Evolutionary conservation across 2,797 vertebrate species (phyloP), one percentile per base, ranked within the genome.

Genomic region (Spinus olivaceus): DNA sequence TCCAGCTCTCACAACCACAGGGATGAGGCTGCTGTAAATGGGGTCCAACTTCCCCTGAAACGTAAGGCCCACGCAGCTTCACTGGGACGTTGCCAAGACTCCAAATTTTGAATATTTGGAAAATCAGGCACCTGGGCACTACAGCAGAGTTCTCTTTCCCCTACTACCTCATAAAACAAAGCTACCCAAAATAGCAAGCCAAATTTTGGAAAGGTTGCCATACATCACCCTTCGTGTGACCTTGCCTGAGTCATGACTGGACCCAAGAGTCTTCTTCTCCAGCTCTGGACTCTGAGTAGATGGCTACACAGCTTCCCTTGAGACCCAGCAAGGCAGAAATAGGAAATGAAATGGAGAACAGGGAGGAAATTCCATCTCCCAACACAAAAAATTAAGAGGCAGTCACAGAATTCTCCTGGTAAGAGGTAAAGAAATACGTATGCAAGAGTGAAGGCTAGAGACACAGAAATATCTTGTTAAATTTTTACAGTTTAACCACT

Each of bases 401-500:
- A 91, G 78, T 78, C 83, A 81, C 82, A 91, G 93, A 90, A 96
- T 94, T 97, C 94, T 95, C 89, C 90, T 85, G 83, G 82, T 92
- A 92, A 92, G 86, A 96, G 74, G 86, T 82, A 95, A 94, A 94
- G 89, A 81, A 91, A 94, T 88, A 86, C 41, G 23, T 80, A 87
- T 22, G 72, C 77, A 84, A 87, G 88, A 96, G 88, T 32, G 83
- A 91, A 88, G 88, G 95, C 92, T 96, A 91, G 87, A 97, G 96
- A 96, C 88, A 94, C 91, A 97, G 96, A 95, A 97, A 94, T 85
- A 96, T 97, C 97, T 97, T 91, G 81, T 97, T 97, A 97, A 97
- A 96, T 88, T 98, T 98, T 98, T 98, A 97, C 91, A 92, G 94
- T 95, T 94, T 91, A 96, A 98, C 97, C 97, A 95, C 97, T 84